Evolutionary conservation across 2,888 invertebrate genomes (phyloP), one percentile per base, ranked within the genome.

Genomic region (Sesamia inferens): DNA sequence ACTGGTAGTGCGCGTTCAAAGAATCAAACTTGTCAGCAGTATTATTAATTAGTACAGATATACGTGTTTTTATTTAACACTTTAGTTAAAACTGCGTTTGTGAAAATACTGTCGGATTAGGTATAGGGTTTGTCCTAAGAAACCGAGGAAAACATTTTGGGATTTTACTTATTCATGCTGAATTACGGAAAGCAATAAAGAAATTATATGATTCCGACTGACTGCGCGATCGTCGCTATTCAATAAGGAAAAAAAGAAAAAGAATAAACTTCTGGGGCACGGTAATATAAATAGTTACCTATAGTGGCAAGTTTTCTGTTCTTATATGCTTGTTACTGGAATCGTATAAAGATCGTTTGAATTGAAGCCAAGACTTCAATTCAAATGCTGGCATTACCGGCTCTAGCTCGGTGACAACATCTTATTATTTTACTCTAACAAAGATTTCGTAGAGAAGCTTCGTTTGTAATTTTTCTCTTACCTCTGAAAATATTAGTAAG

Each of bases 381-480:
- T 89, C 89, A 89, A 88, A 83, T 55, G 39, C 76, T 77, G 78
- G 79, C 77, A 79, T 75, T 81, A 78, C 83, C 85, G 88, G 85
- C 82, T 85, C 86, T 86, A 78, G 78, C 79, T 64, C 78, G 85
- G 80, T 84, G 85, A 83, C 79, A 83, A 85, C 79, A 82, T 80
- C 81, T 79, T 74, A 75, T 68, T 83, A 70, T 85, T 79, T 75
- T 79, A 57, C 48, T 66, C 59, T 44, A 57, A 70, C 82, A 59
- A 71, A 70, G 19, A 61, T 70, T 59, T 72, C 44, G 71, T 69
- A 54, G 54, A 67, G 16, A 66, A 47, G 19, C 44, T 48, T 64
- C 55, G 47, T 59, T 42, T 64, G 2, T 59, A 31, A 0, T n/a
- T n/a, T 66, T 59, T 69, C 31, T 8, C 44, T 69, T 24, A 16